Evolutionary conservation across 2,113 vertebrate species (phyloP).

Genomic region (Zapornia atra): DNA sequence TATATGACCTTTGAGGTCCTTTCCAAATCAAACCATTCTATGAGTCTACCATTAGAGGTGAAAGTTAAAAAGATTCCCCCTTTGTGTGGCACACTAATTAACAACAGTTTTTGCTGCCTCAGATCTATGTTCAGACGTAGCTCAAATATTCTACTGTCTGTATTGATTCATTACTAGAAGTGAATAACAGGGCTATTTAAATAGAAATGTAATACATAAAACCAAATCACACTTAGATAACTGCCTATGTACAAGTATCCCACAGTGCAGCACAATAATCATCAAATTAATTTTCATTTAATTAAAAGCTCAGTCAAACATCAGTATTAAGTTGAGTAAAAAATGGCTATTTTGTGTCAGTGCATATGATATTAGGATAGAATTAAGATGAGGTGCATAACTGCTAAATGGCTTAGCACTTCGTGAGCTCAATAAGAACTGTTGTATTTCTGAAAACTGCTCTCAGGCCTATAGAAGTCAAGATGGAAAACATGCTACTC

Average conservation of each 20-base stretch:
- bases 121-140: background rate
- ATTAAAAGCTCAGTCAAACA: conserved; percentile 18
- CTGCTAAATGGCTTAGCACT: background rate
- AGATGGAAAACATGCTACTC: background rate
- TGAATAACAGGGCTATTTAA: background rate
- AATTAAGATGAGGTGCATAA: background rate
- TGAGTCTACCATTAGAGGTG: background rate
- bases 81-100: background rate
- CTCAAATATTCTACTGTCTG: background rate
- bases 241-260: background rate
- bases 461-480: background rate
- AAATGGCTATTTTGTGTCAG: conserved; percentile 14
- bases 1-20: no score
- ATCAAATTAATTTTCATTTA: conserved; percentile 1
- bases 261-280: background rate
- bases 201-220: conserved; percentile 9
- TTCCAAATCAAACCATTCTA: no score
- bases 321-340: background rate
- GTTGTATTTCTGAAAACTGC: background rate
- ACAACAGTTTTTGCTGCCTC: background rate
- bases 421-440: background rate
- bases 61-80: background rate
- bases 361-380: background rate
- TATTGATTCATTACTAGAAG: background rate
- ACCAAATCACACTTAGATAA: background rate